Evolutionary conservation across 1,140 invertebrate species (phyloP).

Genomic region (Drosophila tropicalis): DNA sequence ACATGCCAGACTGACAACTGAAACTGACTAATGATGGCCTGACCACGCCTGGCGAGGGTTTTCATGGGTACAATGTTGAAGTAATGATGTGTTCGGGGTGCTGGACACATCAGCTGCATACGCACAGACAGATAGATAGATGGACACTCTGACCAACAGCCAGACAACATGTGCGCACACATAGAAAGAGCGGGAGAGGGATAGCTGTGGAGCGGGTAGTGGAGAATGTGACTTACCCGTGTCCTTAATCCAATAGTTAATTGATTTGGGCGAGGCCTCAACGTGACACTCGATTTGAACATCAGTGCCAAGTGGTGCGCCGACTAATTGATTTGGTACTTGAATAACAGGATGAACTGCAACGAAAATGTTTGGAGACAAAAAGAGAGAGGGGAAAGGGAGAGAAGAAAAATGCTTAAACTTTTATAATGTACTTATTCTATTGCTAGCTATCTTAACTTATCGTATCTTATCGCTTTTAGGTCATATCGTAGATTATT

Average conservation of each 20-base stretch:
- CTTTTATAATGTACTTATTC: conserved; percentile 22
- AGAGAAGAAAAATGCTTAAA: neutral
- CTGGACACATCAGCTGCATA: conserved; percentile 37
- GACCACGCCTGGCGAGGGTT: conserved; percentile 28
- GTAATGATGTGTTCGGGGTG: conserved; percentile 62
- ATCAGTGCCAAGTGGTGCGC: conserved; percentile 93
- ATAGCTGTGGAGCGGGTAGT: neutral
- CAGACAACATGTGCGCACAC: conserved; percentile 25
- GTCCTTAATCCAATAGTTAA: conserved; percentile 94
- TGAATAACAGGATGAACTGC: conserved; percentile 94
- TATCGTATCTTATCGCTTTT: no score
- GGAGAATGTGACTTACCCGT: conserved; percentile 85
- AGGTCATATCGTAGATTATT: conserved; percentile 2
- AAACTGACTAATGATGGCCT: conserved; percentile 73
- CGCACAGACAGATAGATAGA: conserved; percentile 14
- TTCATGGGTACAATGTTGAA: conserved; percentile 65
- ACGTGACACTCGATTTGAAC: conserved; percentile 95
- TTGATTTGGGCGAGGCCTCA: conserved; percentile 94
- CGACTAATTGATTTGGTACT: conserved; percentile 94
- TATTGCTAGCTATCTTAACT: no score
- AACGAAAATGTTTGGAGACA: conserved; percentile 54
- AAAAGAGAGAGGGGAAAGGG: conserved; percentile 15
- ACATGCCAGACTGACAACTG: conserved; percentile 64
- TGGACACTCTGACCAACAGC: conserved; percentile 13
- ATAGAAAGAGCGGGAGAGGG: conserved; percentile 2